Percentiles rank a stretch among this genome's conserved stretches.
phyloP scores from a whole-genome alignment of 2,888 invertebrate genomes.

The Cosmopolites sordidus region DNA sequence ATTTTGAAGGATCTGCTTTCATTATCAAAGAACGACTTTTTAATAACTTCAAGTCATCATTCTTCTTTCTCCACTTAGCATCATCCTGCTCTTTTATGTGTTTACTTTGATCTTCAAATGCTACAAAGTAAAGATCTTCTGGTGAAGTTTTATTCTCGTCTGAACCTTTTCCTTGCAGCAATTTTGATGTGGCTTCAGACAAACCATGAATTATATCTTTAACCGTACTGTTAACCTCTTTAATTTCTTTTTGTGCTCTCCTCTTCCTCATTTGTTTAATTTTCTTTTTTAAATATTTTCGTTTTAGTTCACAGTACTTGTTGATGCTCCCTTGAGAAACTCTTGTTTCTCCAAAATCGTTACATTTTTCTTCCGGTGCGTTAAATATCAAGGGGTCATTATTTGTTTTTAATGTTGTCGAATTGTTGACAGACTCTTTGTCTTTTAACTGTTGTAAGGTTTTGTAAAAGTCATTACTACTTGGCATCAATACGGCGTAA shows the following conservation, averaged over 20 bases:
- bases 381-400: constrained; percentile 11
- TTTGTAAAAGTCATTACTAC: constrained; percentile 32
- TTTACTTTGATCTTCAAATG: constrained; percentile 29
- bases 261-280: constrained; percentile 4
- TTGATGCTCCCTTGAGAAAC: not conserved
- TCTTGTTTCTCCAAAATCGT: not conserved
- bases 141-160: constrained; percentile 1
- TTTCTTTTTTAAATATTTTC: constrained; percentile 10
- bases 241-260: constrained; percentile 3
- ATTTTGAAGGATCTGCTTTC: constrained; percentile 26
- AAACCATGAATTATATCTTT: constrained; percentile 5
- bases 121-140: constrained; percentile 26
- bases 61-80: constrained; percentile 18
- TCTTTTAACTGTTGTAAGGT: constrained; percentile 28
- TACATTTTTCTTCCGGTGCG: too few relatives aligned
- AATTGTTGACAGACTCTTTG: constrained; percentile 1
- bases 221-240: constrained; percentile 5
- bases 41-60: constrained; percentile 6
- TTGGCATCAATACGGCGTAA: constrained; percentile 34
- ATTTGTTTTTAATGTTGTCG: not conserved
- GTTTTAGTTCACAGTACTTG: constrained; percentile 9
- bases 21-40: constrained; percentile 4
- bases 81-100: constrained; percentile 27
- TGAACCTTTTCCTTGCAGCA: not conserved
- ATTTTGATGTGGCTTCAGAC: constrained; percentile 7